Conservation (phyloP, 2,113 vertebrate species). For the Brienomyrus longianalis region DNA sequence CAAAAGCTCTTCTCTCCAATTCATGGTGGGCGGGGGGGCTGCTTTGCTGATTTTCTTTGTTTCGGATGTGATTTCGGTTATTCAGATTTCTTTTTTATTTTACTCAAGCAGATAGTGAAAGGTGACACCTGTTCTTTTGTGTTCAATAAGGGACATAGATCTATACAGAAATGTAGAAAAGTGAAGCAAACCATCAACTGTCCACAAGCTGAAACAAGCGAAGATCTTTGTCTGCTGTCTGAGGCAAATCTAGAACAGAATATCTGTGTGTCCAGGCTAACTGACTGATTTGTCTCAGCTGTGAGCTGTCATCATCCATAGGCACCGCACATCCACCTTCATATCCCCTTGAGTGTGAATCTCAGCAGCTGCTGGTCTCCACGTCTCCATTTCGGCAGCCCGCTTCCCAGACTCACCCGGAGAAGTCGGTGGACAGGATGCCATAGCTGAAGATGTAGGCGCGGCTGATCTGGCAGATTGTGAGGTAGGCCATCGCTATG, state of each 20-base stretch:
- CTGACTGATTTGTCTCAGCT: neutral
- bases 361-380: neutral
- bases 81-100: neutral
- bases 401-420: slow-evolving; percentile 56
- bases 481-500: slow-evolving; percentile 61
- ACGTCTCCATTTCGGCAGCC: neutral
- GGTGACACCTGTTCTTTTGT: neutral
- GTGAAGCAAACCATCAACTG: neutral
- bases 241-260: neutral
- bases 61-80: neutral
- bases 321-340: neutral
- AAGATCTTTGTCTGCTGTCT: neutral
- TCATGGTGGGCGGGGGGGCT: neutral
- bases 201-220: neutral
- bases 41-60: neutral
- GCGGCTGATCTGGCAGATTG: slow-evolving; percentile 58
- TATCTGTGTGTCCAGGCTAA: neutral
- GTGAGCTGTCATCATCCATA: neutral
- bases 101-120: neutral
- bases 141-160: neutral
- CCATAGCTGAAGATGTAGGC: slow-evolving; percentile 67
- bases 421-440: slow-evolving; percentile 68
- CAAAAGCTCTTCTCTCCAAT: neutral
- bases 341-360: neutral
- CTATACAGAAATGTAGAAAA: neutral